phyloP scores from a whole-genome alignment of 2,113 vertebrate species.

The Oncorhynchus clarkii region DNA sequence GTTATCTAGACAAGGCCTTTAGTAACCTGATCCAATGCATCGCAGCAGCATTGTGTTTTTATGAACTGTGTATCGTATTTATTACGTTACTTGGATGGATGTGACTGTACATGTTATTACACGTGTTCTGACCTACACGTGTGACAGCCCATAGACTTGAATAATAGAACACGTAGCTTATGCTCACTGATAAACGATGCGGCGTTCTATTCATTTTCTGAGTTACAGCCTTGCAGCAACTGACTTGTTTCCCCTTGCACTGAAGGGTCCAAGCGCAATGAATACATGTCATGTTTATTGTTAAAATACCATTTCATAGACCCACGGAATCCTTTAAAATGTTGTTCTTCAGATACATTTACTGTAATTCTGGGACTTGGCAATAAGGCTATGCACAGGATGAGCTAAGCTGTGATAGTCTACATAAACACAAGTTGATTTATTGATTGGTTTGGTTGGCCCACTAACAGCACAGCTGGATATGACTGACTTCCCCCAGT shows the following conservation, averaged over 20 bases:
- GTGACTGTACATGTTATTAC: no score
- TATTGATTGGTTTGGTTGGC: slow-evolving; percentile 36
- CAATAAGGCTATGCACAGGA: background rate
- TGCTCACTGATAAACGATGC: background rate
- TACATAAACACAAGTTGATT: slow-evolving; percentile 23
- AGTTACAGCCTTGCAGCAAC: background rate
- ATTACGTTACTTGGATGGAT: no score
- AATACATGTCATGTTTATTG: background rate
- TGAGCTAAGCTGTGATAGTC: background rate
- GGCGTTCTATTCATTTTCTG: background rate
- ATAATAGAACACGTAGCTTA: background rate
- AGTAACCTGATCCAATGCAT: background rate
- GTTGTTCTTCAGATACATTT: background rate
- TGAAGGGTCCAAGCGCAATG: background rate
- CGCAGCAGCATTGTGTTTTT: no score
- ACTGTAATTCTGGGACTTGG: background rate
- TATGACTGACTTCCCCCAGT: background rate
- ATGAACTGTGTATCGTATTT: no score
- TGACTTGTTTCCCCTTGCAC: background rate
- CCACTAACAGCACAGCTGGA: slow-evolving; percentile 36
- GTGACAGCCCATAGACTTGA: no score
- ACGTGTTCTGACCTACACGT: no score
- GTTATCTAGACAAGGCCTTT: background rate
- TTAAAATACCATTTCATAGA: background rate
- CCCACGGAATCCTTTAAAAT: background rate